Base-by-base conservation (phyloP, 2,113 vertebrate species). In the Ceyx cyanopectus region DNA sequence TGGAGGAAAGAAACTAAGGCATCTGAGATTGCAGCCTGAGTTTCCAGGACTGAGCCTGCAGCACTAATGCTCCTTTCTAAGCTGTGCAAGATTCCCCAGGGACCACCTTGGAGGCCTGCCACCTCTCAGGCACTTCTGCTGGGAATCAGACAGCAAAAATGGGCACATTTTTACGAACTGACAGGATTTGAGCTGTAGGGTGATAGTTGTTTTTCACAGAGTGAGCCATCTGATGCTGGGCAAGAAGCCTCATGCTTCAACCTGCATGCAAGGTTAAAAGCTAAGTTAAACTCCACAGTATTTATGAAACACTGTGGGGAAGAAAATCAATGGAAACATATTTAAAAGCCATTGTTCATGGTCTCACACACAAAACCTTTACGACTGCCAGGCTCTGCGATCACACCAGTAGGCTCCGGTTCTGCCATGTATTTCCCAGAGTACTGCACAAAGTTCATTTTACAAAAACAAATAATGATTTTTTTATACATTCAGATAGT, bases 251-350 rank as follows among this genome's bases (percentile, higher is more conserved):
- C 67, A 69, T 3, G 4, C 67, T 87, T 51, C 37, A 66, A 80
- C 86, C 68, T 79, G 79, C 2, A 0, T 2, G 7, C 48, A 67
- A 91, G 91, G 87, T 89, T 87, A 90, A 90, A 79, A 93, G 78
- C 81, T 0, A 22, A 80, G 63, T 82, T 82, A 41, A 95, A 89
- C 53, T 53, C 57, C 29, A 43, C 45, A n/a, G 79, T 63, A 26
- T 90, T 92, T 74, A 77, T 80, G 81, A 96, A 94, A 92, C 60
- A 66, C 40, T 67, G 81, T 15, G 6, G 84, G 50, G 51, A 4
- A 78, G 70, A 90, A 94, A 94, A 94, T 84, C 94, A 84, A 95
- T 87, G 78, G 77, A 62, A 90, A 75, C 45, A 27, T 23, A 54
- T 93, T 90, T 89, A 56, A 79, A 27, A 86, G 53, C 40, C 53